A percentile compares a stretch with the other conserved stretches of the same genome.
Evolutionary conservation across 2,888 invertebrate genomes (phyloP).

Genomic region (Phortica okadai): DNA sequence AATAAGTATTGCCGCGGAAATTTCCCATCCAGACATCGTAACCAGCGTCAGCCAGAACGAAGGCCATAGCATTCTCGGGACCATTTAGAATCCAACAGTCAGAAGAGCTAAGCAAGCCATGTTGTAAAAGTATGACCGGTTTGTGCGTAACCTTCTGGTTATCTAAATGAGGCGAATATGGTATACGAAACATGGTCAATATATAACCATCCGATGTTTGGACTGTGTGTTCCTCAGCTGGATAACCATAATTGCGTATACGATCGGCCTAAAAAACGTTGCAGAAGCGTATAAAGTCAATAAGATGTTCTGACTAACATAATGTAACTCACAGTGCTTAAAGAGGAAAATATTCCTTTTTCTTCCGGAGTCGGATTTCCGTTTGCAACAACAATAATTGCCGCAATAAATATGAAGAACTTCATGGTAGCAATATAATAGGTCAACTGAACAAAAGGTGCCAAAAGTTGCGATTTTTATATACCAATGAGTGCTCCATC

Average conservation of each 20-base stretch:
- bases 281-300: neutral
- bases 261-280: constrained; percentile 47
- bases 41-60: constrained; percentile 76
- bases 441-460: neutral
- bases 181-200: constrained; percentile 56
- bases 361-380: neutral
- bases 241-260: constrained; percentile 47
- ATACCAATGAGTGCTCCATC: too few species aligned
- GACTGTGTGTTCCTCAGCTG: constrained; percentile 49
- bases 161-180: constrained; percentile 42
- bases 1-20: constrained; percentile 80
- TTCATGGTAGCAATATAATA: constrained; percentile 1
- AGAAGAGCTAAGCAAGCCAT: constrained; percentile 50
- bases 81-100: constrained; percentile 50
- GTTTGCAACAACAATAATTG: neutral
- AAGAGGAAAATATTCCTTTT: neutral
- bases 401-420: neutral
- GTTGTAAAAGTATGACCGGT: constrained; percentile 77
- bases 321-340: constrained; percentile 14
- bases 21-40: constrained; percentile 81
- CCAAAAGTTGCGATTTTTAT: too few species aligned
- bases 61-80: constrained; percentile 51
- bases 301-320: neutral
- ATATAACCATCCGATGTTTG: constrained; percentile 53
- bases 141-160: constrained; percentile 55